These are phyloP conservation scores for Danaus melanippus DNA, from an alignment of 1,140 invertebrate genomes.

Conservation along the genomic window DNA sequence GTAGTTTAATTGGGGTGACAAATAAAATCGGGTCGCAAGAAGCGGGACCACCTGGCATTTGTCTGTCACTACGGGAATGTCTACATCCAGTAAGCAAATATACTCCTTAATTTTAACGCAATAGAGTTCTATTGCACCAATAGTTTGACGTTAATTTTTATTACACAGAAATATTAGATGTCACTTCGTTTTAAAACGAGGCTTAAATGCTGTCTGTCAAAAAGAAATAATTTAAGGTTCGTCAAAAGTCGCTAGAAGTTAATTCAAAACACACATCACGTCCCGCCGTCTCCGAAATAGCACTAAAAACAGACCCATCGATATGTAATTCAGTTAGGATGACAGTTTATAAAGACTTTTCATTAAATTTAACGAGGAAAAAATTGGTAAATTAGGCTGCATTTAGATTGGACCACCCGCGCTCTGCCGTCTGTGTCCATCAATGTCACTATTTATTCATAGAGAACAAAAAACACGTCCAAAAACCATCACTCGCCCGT, in stretches of 20 bases:
- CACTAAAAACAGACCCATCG: too few relatives aligned
- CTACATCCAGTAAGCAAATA: too few relatives aligned
- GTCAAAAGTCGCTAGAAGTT: too few relatives aligned
- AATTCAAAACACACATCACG: too few relatives aligned
- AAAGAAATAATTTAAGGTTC: too few relatives aligned
- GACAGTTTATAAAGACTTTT: constrained; percentile 21
- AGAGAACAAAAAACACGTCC: constrained; percentile 36
- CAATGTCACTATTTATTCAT: constrained; percentile 50
- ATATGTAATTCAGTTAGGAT: not conserved
- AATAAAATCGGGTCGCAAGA: constrained; percentile 27
- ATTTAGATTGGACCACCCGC: constrained; percentile 42
- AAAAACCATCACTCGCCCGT: constrained; percentile 23
- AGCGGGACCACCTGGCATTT: constrained; percentile 44
- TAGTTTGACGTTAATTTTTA: too few relatives aligned
- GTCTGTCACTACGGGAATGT: constrained; percentile 23
- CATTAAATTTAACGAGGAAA: constrained; percentile 22
- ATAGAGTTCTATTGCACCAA: too few relatives aligned
- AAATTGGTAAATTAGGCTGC: constrained; percentile 30
- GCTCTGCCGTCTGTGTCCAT: constrained; percentile 43
- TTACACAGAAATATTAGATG: too few relatives aligned
- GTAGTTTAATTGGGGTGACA: constrained; percentile 32
- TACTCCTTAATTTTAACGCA: too few relatives aligned
- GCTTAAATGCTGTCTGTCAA: too few relatives aligned
- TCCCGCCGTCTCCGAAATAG: too few relatives aligned
- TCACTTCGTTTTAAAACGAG: too few relatives aligned